Evolutionary conservation across 1,140 invertebrate genomes (phyloP).

Genomic region (Diprion similis): DNA sequence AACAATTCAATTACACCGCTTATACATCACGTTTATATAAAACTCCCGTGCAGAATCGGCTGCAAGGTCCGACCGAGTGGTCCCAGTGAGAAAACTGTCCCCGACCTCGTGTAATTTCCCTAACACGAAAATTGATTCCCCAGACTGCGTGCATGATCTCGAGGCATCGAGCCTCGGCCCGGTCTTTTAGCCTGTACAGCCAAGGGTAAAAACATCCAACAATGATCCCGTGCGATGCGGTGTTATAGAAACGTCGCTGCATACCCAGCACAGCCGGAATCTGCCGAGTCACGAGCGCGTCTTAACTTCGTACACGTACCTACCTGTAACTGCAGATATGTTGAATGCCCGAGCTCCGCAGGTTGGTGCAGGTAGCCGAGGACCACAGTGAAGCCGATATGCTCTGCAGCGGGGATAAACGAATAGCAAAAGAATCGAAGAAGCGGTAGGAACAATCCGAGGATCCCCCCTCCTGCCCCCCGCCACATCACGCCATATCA

Average conservation of each 20-base stretch:
- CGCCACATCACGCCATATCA: not conserved
- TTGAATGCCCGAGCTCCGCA: not conserved
- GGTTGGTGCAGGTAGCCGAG: not conserved
- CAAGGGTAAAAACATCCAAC: not conserved
- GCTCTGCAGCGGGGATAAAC: not conserved
- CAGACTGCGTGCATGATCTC: not conserved
- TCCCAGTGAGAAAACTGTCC: no score
- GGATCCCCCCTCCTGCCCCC: not conserved
- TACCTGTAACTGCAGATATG: not conserved
- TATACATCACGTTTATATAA: no score
- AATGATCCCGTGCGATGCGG: not conserved
- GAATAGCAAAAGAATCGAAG: not conserved
- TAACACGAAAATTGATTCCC: not conserved
- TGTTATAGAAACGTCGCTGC: not conserved
- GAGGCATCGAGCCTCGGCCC: no score
- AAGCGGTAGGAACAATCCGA: not conserved
- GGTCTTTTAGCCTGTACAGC: not conserved
- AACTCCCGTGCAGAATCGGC: no score
- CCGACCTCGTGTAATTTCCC: not conserved
- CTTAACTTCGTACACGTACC: not conserved
- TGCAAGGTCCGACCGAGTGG: no score
- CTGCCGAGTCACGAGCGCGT: conserved; percentile 6
- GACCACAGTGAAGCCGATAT: not conserved
- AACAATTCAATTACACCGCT: not conserved
- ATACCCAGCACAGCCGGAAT: not conserved